Evolutionary conservation across 2,888 invertebrate species (phyloP).

Genomic region (Aproaerema taeniolella): DNA sequence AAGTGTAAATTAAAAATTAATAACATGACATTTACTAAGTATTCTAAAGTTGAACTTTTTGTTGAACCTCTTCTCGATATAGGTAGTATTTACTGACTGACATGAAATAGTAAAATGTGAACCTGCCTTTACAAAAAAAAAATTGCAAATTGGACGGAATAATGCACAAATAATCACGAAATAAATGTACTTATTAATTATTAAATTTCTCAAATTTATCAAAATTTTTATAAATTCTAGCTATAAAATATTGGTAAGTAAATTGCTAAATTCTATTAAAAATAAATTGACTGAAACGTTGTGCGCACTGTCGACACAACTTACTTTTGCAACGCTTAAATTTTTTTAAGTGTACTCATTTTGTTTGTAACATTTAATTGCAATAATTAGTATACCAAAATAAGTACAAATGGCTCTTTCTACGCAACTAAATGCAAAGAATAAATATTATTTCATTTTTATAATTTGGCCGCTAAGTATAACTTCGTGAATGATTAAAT

Average conservation of each 20-base stretch:
- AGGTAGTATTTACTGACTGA: too few species aligned
- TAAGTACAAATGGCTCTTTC: slow-evolving; percentile 10
- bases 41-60: too few species aligned
- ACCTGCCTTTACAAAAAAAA: neutral
- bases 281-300: slow-evolving; percentile 53
- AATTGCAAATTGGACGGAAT: slow-evolving; percentile 38
- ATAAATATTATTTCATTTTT: too few species aligned
- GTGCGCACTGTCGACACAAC: too few species aligned
- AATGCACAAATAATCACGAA: slow-evolving; percentile 56
- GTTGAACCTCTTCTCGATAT: too few species aligned
- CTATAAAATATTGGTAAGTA: slow-evolving; percentile 39
- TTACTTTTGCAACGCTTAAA: slow-evolving; percentile 53
- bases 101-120: too few species aligned
- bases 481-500: too few species aligned
- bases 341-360: slow-evolving; percentile 9
- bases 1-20: too few species aligned
- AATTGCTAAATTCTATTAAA: slow-evolving; percentile 39
- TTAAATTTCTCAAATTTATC: neutral
- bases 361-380: slow-evolving; percentile 4
- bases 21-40: too few species aligned
- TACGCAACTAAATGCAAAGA: too few species aligned
- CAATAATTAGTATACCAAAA: neutral
- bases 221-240: neutral
- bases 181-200: neutral
- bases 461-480: too few species aligned